Evolutionary conservation across 2,888 invertebrate species (phyloP).

Genomic region (Drosophila cognata): DNA sequence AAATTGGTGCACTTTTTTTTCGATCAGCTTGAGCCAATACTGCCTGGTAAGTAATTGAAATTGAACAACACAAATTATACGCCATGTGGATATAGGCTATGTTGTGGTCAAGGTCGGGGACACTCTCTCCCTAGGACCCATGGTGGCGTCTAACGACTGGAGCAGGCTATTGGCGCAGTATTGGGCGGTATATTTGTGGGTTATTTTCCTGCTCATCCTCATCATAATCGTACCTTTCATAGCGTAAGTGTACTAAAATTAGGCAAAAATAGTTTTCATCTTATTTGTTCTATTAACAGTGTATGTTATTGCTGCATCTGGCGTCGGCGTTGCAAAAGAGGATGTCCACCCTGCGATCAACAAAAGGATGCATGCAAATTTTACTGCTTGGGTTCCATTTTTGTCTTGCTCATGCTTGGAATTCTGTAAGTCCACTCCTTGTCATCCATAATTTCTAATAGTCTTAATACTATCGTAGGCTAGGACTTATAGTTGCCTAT

Average conservation of each 20-base stretch:
- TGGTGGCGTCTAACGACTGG: background rate
- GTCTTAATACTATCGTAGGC: background rate
- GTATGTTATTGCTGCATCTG: slow-evolving; percentile 7
- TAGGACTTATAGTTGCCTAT: background rate
- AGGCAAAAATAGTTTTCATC: background rate
- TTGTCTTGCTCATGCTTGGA: background rate
- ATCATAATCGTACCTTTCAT: background rate
- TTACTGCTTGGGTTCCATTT: background rate
- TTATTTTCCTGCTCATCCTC: slow-evolving; percentile 1
- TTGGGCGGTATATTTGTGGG: background rate
- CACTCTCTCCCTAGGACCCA: background rate
- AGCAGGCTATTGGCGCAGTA: background rate
- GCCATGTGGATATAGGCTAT: background rate
- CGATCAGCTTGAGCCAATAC: slow-evolving; percentile 1
- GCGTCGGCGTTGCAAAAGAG: background rate
- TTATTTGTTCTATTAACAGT: background rate
- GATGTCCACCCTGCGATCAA: background rate
- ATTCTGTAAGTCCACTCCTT: background rate
- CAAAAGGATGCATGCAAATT: background rate
- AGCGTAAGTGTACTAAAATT: background rate
- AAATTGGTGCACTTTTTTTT: slow-evolving; percentile 1
- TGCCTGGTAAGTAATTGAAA: background rate
- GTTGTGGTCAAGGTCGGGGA: background rate
- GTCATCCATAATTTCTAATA: background rate
- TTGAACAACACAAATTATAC: background rate